Evolutionary conservation across 2,797 vertebrate genomes (phyloP), one percentile per base, ranked within the genome.

Genomic region (Chlorospingus semifuscus): DNA sequence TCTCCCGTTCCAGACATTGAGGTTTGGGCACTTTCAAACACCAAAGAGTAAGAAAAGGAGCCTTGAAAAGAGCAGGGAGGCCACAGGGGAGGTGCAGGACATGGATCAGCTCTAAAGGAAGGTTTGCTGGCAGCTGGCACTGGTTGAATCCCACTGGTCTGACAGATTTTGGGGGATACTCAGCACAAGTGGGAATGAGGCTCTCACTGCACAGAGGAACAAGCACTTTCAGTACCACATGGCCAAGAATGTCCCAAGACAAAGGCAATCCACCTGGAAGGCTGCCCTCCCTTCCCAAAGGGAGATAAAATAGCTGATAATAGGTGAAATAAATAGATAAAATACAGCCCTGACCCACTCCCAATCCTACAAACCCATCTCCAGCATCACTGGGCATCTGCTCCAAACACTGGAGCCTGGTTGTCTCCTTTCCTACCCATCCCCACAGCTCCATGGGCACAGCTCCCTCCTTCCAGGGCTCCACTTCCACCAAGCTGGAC

Each of bases 141-240:
- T 36, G 34, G 5, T 59, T 91, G 30, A 42, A 14, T 30, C 27
- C 19, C 47, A 23, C 2, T 7, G 6, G 34, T 66, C 74, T 69
- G 41, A 6, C 22, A 27, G 30, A 34, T 2, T 8, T 5, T 22
- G 36, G 59, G 36, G 61, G 78, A 64, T 2, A 60, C 2, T 42
- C 64, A 26, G n/a, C 11, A 24, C 0, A 0, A 46, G 36, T 0
- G 5, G 49, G 34, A 11, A 8, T 5, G 5, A 18, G 16, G 30
- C 13, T 83, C 32, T 21, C 14, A 5, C 12, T 2, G 16, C 34
- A 18, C 8, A 52, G 27, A n/a, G 13, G 23, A 87, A 23, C 1
- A 3, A 64, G 14, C 5, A 1, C 41, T 42, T 56, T 6, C 10
- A 39, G 26, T 16, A 11, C 24, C 64, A 44, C 18, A 3, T 0